phyloP scores from a whole-genome alignment of 2,888 invertebrate species.

The Macropis europaea region DNA sequence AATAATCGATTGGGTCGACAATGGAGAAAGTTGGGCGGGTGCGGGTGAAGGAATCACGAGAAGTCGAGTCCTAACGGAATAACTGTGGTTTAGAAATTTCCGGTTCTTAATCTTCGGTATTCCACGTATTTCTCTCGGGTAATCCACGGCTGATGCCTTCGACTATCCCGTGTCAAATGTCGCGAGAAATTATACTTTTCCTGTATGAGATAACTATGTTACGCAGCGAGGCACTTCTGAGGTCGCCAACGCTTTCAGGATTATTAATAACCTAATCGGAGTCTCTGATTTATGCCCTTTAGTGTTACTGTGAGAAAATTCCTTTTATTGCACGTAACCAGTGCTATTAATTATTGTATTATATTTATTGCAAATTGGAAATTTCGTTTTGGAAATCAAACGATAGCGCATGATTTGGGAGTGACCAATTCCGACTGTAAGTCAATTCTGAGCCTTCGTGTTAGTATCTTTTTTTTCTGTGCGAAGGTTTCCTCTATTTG shows the following conservation, averaged over 20 bases:
- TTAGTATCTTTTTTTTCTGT: no score
- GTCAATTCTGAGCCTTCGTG: no score
- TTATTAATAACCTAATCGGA: constrained; percentile 11
- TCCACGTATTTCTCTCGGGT: constrained; percentile 19
- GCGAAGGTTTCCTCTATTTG: no score
- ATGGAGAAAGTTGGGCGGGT: constrained; percentile 73
- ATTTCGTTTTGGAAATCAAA: no score
- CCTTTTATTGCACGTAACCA: no score
- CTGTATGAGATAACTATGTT: neutral
- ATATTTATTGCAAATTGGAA: no score
- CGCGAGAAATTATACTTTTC: neutral
- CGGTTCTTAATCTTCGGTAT: constrained; percentile 27
- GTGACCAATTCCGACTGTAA: no score
- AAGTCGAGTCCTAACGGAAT: constrained; percentile 26
- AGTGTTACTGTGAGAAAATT: neutral
- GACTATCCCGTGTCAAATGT: constrained; percentile 5
- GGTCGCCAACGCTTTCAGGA: neutral
- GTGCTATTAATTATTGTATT: no score
- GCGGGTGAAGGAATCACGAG: constrained; percentile 64
- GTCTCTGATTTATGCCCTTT: neutral
- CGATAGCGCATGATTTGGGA: no score
- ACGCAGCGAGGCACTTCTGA: neutral
- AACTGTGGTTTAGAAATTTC: constrained; percentile 30
- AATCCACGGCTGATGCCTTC: neutral
- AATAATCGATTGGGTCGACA: constrained; percentile 72